Evolutionary conservation across 2,888 invertebrate species (phyloP), one percentile per base, ranked within the genome.

Genomic region (Acrobasis consociella): DNA sequence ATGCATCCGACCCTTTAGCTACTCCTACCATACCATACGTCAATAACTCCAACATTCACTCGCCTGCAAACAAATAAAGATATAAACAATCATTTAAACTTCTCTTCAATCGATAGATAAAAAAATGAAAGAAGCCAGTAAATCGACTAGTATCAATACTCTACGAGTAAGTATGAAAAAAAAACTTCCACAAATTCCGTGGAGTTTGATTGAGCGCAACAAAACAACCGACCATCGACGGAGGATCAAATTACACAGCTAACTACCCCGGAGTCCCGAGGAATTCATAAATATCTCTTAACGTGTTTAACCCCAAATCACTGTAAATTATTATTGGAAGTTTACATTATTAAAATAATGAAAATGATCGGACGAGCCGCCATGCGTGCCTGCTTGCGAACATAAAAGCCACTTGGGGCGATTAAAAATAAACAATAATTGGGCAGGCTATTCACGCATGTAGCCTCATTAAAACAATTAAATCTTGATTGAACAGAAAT

Each of bases 341-440:
- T 91, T 91, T 87, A 91, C 91, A 91, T 91, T 91, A 92, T 92
- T 92, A 91, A 92, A 92, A 91, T 92, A 92, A 92, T 92, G 92
- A 92, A 91, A 92, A 91, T 91, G 91, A 90, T 86, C 88, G 90
- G 91, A 84, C 70, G 74, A 89, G 92, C 89, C 86, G 75, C 87
- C 86, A 84, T 91, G 91, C 89, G 89, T 89, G 91, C 86, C 76
- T 84, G 84, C 79, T 90, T 87, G 91, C 92, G 86, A 91, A 91
- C 92, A 89, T 84, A 89, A 91, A 90, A 91, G 91, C 87, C 91
- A 85, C 92, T 92, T 85, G 86, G 77, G 92, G 91, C 92, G 91
- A 92, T 92, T 92, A 92, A 92, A 92, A 92, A 92, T 92, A 92
- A 92, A 92, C 92, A 92, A 91, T 92, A 92, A 92, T 92, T 92